phyloP scores from a whole-genome alignment of 35 echinoderm and acorn worm species.

The Ptychodera flava region DNA sequence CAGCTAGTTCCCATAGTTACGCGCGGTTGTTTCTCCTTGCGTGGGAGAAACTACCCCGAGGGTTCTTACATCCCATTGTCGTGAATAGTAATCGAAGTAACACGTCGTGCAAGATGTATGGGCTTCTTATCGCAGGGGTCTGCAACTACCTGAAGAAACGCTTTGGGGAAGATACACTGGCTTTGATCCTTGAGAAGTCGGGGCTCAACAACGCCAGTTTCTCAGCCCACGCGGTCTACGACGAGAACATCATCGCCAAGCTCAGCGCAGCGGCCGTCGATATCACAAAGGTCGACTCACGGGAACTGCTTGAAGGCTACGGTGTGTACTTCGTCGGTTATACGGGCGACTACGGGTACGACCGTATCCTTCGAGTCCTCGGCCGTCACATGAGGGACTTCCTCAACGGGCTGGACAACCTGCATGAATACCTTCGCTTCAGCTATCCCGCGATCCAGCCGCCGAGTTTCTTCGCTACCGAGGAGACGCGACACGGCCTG shows the following conservation, averaged over 20 bases:
- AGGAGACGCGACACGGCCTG: constrained; percentile 53
- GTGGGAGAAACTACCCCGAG: too few relatives aligned
- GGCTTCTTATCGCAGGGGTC: constrained; percentile 75
- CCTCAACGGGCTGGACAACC: constrained; percentile 87
- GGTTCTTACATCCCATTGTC: too few relatives aligned
- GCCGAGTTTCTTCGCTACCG: constrained; percentile 84
- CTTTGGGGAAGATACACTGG: constrained; percentile 71
- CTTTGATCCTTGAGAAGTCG: constrained; percentile 60
- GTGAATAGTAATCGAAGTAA: too few relatives aligned
- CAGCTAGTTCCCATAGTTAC: too few relatives aligned
- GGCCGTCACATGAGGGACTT: constrained; percentile 86
- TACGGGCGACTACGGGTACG: constrained; percentile 84
- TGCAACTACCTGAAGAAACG: constrained; percentile 71
- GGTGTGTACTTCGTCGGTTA: constrained; percentile 68
- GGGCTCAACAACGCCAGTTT: constrained; percentile 80
- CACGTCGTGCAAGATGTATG: constrained; percentile 96
- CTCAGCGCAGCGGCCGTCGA: constrained; percentile 48
- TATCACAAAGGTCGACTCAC: constrained; percentile 18
- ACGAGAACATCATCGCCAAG: constrained; percentile 72
- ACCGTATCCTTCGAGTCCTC: constrained; percentile 74
- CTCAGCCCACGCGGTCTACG: constrained; percentile 85
- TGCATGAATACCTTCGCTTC: constrained; percentile 92
- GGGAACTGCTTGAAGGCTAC: constrained; percentile 58
- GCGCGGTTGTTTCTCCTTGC: too few relatives aligned
- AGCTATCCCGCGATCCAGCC: constrained; percentile 96